Evolutionary conservation across 2,113 vertebrate genomes (phyloP), one percentile per base, ranked within the genome.

Genomic region (Chunga burmeisteri): DNA sequence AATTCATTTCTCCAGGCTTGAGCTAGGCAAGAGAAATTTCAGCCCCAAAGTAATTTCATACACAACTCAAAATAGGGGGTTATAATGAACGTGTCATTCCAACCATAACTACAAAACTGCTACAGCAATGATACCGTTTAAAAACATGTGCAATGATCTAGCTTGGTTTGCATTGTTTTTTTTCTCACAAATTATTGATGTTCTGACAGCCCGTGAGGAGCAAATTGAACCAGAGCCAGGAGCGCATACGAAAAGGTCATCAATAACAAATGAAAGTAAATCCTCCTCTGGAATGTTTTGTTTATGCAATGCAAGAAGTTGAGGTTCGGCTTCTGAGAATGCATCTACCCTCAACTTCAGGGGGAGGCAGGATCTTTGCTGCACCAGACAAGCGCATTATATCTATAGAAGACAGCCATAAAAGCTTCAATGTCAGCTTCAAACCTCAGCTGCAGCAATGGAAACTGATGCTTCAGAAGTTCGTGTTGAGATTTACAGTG

Each of bases 401-500:
- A 6, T 6, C 18, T 27, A 42, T 1, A 44, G 10, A 20, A 44
- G 53, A 17, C 15, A 13, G 17, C 36, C 30, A 15, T 5, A 25
- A 72, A 30, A 44, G 32, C 58, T 9, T 36, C 81, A 27, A 2
- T 16, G 4, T 10, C 30, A 17, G 53, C 30, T 27, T 32, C 8
- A 15, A 79, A 49, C 19, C 30, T 36, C 40, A 19, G 47, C 47
- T 22, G 40, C n/a, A 6, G 68, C 62, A 27, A 27, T 1, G 42
- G 55, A 42, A 67, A 70, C 6, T 0, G 23, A 22, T 1, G 53
- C 36, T 44, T 18, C 0, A 2, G 55, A 29, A 70, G 56, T 14
- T 27, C 3, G 1, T 1, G 18, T 7, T 2, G 23, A 38, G 32
- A 50, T 49, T 44, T 38, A 44, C 7, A 5, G 22, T 1, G 16